Evolutionary conservation across 1,140 invertebrate genomes (phyloP).

Genomic region (Steinernema khuongi): DNA sequence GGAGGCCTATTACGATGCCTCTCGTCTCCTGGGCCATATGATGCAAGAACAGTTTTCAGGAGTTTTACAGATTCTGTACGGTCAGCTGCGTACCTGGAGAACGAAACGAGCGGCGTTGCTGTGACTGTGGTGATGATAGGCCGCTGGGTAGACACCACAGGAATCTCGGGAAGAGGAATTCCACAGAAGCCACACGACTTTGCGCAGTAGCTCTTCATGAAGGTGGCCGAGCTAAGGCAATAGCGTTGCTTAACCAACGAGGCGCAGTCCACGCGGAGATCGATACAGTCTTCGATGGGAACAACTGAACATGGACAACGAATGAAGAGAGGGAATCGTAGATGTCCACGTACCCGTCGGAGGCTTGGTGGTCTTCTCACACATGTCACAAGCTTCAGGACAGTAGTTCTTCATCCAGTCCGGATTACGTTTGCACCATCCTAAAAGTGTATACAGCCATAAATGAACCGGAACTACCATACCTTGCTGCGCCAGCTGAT

Average conservation of each 20-base stretch:
- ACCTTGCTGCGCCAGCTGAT: slow-evolving; percentile 48
- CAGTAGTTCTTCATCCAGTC: slow-evolving; percentile 55
- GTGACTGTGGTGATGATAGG: slow-evolving; percentile 16
- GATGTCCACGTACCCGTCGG: background rate
- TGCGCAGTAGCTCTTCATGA: slow-evolving; percentile 53
- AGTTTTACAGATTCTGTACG: background rate
- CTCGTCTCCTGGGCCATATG: no score
- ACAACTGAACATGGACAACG: slow-evolving; percentile 19
- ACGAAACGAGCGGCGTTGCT: slow-evolving; percentile 10
- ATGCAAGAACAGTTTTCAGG: background rate
- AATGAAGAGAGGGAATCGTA: background rate
- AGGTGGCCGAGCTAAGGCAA: slow-evolving; percentile 49
- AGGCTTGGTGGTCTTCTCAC: slow-evolving; percentile 23
- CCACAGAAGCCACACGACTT: slow-evolving; percentile 56
- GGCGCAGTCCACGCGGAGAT: slow-evolving; percentile 60
- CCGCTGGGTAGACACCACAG: slow-evolving; percentile 16
- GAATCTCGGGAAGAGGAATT: slow-evolving; percentile 45
- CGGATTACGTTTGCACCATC: slow-evolving; percentile 54
- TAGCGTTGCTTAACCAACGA: slow-evolving; percentile 51
- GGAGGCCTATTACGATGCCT: no score
- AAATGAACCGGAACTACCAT: slow-evolving; percentile 8
- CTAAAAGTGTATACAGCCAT: slow-evolving; percentile 27
- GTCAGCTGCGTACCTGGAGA: background rate
- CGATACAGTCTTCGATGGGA: slow-evolving; percentile 52
- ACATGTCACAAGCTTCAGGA: slow-evolving; percentile 49